Evolutionary conservation across 2,797 vertebrate genomes (phyloP).

Genomic region (Ctenosaura bakeri): DNA sequence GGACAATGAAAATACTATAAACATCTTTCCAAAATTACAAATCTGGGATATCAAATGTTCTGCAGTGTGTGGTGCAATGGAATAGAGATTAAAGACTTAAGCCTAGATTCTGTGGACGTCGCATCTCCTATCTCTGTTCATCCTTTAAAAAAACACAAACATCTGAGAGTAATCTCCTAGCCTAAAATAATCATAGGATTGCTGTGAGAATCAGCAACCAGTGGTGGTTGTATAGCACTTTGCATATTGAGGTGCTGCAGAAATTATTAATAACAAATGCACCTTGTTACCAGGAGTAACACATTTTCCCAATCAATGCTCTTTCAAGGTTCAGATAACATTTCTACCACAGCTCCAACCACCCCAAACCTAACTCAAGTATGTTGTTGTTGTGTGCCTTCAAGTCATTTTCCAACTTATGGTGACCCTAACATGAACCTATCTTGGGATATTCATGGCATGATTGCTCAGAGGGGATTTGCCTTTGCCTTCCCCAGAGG

Average conservation of each 20-base stretch:
- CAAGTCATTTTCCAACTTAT: too few relatives aligned
- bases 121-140: not conserved
- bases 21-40: slow-evolving; percentile 67
- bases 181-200: not conserved
- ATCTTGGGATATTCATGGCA: too few relatives aligned
- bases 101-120: not conserved
- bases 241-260: slow-evolving; percentile 18
- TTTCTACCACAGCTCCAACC: not conserved
- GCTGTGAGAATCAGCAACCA: not conserved
- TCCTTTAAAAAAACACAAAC: not conserved
- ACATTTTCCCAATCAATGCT: slow-evolving; percentile 52
- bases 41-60: slow-evolving; percentile 55
- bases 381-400: too few relatives aligned
- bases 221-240: not conserved
- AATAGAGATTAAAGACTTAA: not conserved
- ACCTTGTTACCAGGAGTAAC: slow-evolving; percentile 66
- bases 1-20: slow-evolving; percentile 58
- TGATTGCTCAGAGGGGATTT: too few relatives aligned
- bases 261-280: slow-evolving; percentile 71
- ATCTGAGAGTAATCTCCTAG: not conserved
- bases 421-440: too few relatives aligned
- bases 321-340: slow-evolving; percentile 58
- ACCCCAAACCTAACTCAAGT: not conserved
- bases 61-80: not conserved
- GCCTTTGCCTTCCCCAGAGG: too few relatives aligned